Base-by-base conservation (phyloP, 2,797 vertebrate species). In the Dromococcyx pavoninus region DNA sequence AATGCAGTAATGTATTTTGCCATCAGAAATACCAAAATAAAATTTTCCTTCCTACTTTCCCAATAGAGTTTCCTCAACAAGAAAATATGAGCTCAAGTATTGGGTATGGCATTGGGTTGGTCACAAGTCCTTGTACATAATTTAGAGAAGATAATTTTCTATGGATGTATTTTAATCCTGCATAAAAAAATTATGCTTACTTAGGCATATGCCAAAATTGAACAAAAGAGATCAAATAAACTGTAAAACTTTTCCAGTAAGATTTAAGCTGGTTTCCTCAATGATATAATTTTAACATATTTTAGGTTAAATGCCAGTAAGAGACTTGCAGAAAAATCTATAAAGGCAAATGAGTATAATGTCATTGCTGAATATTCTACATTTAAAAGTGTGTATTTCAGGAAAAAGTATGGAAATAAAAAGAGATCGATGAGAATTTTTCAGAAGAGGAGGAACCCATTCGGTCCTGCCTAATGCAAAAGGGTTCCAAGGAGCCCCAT, bases 201-300 rank as follows among this genome's bases (percentile, higher is more conserved):
- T 95, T 84, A 74, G n/a, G 44, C 48, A 89, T 48, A 88, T 27
- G 83, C 60, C 53, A 62, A 88, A 94, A 88, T 50, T 35, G 77
- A 86, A 92, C 69, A 91, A 74, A 86, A 88, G 67, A 88, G 22
- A 76, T 39, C 69, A 83, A 43, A 5, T 73, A 54, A 94, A 33
- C 39, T 71, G 61, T 71, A 80, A 50, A 80, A 77, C 37, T 56
- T 84, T 96, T 86, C 81, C 72, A 91, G 83, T 91, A 90, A 91
- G 21, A 18, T 91, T 80, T 88, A 81, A 90, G 61, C 17, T 91
- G 35, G 28, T 88, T 81, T 88, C 30, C 30, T 88, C 88, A 58
- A 35, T 30, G 28, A 74, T 90, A 91, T 9, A 84, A 70, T 91
- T 94, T 92, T 82, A 94, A 84, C 53, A 58, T 60, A 27, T 79